These are phyloP conservation scores for Acrocyrtus sp. DNA, from an alignment of 2,888 invertebrate genomes.

Conservation along the genomic window DNA sequence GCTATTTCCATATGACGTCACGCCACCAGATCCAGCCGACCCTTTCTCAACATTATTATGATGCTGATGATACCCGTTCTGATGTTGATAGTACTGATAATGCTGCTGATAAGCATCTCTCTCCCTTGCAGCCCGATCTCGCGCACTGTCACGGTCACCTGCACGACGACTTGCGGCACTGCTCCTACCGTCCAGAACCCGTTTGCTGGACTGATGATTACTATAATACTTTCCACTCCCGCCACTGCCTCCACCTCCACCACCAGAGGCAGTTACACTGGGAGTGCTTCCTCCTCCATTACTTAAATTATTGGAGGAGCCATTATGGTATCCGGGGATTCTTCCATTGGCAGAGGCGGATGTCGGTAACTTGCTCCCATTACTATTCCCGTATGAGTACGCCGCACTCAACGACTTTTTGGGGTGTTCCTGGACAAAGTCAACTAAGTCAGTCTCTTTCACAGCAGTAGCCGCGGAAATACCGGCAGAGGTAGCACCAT, in stretches of 20 bases:
- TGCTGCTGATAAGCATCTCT: constrained; percentile 14
- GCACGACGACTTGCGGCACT: constrained; percentile 21
- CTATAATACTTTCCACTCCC: constrained; percentile 20
- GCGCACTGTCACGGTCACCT: constrained; percentile 12
- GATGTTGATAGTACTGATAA: constrained; percentile 41
- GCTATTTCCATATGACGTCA: constrained; percentile 38
- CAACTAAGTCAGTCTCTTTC: constrained; percentile 44
- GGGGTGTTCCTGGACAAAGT: constrained; percentile 41
- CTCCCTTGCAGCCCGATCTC: constrained; percentile 33
- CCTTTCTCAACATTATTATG: neutral
- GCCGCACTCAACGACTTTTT: constrained; percentile 41
- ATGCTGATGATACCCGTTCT: constrained; percentile 42
- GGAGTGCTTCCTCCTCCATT: too few species aligned
- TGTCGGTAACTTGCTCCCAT: constrained; percentile 16
- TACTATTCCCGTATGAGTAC: constrained; percentile 32
- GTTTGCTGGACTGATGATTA: constrained; percentile 19
- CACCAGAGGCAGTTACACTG: constrained; percentile 2
- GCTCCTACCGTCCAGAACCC: constrained; percentile 37
- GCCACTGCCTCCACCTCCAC: constrained; percentile 1
- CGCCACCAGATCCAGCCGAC: constrained; percentile 12
- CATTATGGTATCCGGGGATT: constrained; percentile 40
- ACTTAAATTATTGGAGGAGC: constrained; percentile 20
- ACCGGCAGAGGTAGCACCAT: constrained; percentile 2
- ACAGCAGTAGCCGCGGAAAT: neutral
- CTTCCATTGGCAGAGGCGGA: constrained; percentile 24